A percentile compares a stretch with the other conserved stretches of the same genome.
Evolutionary conservation across 2,113 vertebrate genomes (phyloP).

Genomic region (Sprattus sprattus): DNA sequence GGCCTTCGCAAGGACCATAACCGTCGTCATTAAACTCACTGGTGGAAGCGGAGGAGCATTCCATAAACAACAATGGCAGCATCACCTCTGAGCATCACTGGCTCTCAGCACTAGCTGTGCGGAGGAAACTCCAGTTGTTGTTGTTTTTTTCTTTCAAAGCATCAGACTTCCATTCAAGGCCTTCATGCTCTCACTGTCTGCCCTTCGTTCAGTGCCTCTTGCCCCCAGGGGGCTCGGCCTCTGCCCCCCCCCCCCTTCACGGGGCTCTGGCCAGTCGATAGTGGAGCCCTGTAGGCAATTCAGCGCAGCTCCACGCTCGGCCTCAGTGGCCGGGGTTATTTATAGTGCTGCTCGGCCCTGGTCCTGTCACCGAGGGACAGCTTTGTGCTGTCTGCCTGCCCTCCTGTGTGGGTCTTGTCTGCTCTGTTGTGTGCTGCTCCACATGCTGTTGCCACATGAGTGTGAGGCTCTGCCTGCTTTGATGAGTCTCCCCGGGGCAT

Average conservation of each 20-base stretch:
- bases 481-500: not conserved
- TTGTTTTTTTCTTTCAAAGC: not conserved
- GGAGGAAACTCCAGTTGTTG: too few species aligned
- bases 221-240: too few species aligned
- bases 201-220: not conserved
- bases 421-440: not conserved
- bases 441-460: not conserved
- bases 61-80: not conserved
- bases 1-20: not conserved
- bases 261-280: conserved; percentile 34
- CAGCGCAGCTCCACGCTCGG: conserved; percentile 19
- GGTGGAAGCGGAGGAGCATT: not conserved
- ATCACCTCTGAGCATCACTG: not conserved
- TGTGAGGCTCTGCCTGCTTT: not conserved
- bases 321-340: conserved; percentile 36
- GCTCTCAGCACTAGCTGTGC: not conserved
- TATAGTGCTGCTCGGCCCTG: conserved; percentile 32
- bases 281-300: not conserved
- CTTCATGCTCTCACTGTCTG: not conserved
- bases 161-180: not conserved
- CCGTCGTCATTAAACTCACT: not conserved
- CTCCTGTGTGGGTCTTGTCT: not conserved
- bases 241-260: not conserved
- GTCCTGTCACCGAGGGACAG: conserved; percentile 36
- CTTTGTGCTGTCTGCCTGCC: conserved; percentile 8